phyloP scores from a whole-genome alignment of 1,140 invertebrate species.

The Cydia amplana region DNA sequence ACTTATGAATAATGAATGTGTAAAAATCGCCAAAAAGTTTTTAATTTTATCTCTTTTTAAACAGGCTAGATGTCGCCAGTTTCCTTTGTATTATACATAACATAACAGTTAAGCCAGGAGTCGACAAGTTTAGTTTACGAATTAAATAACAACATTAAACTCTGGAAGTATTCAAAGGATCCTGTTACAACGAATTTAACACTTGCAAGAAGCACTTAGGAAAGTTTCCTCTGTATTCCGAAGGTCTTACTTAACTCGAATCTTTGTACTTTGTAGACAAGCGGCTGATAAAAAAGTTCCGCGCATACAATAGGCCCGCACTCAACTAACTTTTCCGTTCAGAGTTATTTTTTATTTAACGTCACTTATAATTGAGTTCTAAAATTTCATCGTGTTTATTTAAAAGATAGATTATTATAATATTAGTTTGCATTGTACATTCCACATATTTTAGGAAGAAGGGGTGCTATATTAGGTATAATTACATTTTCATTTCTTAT shows the following conservation, averaged over 20 bases:
- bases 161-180: neutral
- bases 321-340: neutral
- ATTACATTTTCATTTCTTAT: too few species aligned
- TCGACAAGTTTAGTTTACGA: too few species aligned
- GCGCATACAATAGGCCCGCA: conserved; percentile 15
- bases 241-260: conserved; percentile 2
- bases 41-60: too few species aligned
- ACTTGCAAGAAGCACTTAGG: neutral
- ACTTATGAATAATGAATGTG: too few species aligned
- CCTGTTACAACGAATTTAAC: neutral
- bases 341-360: conserved; percentile 22
- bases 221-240: neutral
- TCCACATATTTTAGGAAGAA: too few species aligned
- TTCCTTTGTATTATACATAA: too few species aligned
- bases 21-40: too few species aligned
- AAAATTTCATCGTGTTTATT: neutral
- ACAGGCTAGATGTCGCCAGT: too few species aligned
- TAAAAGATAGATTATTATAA: too few species aligned
- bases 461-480: too few species aligned
- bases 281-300: conserved; percentile 24
- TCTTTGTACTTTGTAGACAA: conserved; percentile 28
- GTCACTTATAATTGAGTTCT: conserved; percentile 10
- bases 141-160: neutral
- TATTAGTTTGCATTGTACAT: too few species aligned
- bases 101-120: too few species aligned